These are phyloP conservation scores for Propsilocerus akamusi DNA, from an alignment of 1,140 invertebrate genomes.

Conservation along the genomic window DNA sequence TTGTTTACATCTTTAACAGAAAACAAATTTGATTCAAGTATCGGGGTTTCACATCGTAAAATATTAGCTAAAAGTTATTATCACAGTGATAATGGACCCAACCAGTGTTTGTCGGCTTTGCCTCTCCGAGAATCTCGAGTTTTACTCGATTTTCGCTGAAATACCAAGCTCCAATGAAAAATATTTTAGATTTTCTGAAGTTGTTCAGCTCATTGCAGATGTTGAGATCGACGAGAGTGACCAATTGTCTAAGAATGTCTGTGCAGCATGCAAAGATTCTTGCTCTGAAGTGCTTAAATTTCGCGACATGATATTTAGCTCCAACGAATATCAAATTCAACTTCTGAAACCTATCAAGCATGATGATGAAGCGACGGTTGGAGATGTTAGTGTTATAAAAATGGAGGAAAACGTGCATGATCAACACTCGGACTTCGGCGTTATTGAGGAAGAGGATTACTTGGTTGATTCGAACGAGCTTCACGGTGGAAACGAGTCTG, in stretches of 20 bases:
- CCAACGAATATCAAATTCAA: not conserved
- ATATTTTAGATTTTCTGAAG: not conserved
- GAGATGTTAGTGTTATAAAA: not conserved
- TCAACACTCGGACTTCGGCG: not conserved
- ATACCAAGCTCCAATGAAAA: not conserved
- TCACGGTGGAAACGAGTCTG: not conserved
- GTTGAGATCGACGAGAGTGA: not conserved
- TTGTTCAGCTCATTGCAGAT: not conserved
- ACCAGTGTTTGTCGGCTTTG: not conserved
- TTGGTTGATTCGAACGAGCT: not conserved
- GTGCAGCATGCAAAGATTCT: not conserved
- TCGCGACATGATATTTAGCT: not conserved
- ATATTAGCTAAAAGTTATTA: no score
- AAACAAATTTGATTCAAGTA: no score
- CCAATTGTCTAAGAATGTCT: not conserved
- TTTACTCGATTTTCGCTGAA: not conserved
- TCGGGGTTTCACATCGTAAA: no score
- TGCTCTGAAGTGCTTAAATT: not conserved
- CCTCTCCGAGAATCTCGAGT: not conserved
- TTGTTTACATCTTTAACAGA: no score
- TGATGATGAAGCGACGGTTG: not conserved
- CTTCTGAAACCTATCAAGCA: not conserved
- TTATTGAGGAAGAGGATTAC: not conserved
- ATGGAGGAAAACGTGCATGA: not conserved
- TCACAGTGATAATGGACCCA: not conserved